Conservation (phyloP, 1,140 invertebrate genomes). For the Galendromus occidentalis region DNA sequence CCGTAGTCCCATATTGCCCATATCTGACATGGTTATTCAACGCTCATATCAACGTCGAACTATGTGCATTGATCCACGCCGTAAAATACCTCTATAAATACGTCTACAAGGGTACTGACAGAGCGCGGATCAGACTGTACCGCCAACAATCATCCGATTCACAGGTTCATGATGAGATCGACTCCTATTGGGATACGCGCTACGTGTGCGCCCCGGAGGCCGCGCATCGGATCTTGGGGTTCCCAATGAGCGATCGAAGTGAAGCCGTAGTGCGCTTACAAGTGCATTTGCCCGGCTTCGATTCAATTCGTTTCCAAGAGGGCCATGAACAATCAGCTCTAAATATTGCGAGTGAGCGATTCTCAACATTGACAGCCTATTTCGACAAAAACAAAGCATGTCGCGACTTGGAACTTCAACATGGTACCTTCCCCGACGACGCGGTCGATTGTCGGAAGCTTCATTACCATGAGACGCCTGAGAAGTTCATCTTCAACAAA, state of each 20-base stretch:
- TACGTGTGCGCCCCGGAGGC: conserved; percentile 21
- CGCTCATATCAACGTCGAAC: conserved; percentile 25
- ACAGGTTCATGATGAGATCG: conserved; percentile 18
- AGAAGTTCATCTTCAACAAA: conserved; percentile 16
- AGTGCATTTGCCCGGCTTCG: no score
- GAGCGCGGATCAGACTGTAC: conserved; percentile 13
- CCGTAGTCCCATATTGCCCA: conserved; percentile 25
- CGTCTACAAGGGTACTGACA: conserved; percentile 26
- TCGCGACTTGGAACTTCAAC: no score
- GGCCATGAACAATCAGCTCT: no score
- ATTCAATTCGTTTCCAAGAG: no score
- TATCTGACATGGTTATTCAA: conserved; percentile 21
- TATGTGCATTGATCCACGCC: conserved; percentile 21
- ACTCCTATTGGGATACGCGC: conserved; percentile 16
- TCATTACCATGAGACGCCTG: conserved; percentile 21
- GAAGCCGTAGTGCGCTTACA: no score
- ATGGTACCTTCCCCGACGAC: no score
- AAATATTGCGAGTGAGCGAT: no score
- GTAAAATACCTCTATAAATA: conserved; percentile 26
- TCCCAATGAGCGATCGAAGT: no score
- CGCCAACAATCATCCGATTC: background rate
- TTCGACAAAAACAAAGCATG: no score
- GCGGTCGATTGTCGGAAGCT: conserved; percentile 11
- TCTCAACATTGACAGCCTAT: no score
- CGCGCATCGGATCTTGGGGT: conserved; percentile 16